Base-by-base conservation (phyloP, 2,888 invertebrate species). In the Drosophila pegasa region DNA sequence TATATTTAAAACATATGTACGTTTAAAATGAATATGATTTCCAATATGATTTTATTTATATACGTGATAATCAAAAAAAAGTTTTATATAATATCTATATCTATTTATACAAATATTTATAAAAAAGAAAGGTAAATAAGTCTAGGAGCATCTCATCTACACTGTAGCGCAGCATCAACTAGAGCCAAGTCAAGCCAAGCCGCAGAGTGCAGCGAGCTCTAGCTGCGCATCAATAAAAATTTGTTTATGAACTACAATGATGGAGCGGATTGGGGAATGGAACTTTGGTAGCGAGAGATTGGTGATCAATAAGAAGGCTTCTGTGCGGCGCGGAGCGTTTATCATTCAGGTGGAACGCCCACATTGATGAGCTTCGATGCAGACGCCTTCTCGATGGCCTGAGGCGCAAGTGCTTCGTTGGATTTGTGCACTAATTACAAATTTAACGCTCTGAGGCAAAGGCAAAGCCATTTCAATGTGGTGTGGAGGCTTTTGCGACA, bases 241-340 rank as follows among this genome's bases (percentile, higher is more conserved):
- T 66, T 73, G 72, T 81, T 85, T 84, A 82, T 75, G 52, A 64
- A 56, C 65, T 82, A 79, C 84, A 84, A 65, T 84, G 84, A 85
- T 87, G 56, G 78, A 84, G 71, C 56, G 61, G 67, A 75, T 74
- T 69, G 59, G 50, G 58, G 69, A 85, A 86, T 85, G 74, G 76
- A 75, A 74, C 33, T 55, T 14, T 16, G 55, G 22, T 9, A 22
- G 16, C 43, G 37, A 20, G 37, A 56, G 52, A 35, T 48, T 58
- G 55, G 54, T 38, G 62, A 73, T 66, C 55, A 62, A 64, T 58
- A 51, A 29, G 29, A 45, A 22, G 14, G 35, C 43, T 22, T 20
- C 20, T 40, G 14, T 45, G 27, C 38, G 10, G 20, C 38, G 57
- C 20, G 3, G 12, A 33, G 29, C 50, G 47, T 61, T 62, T 52